Evolutionary conservation across 2,113 vertebrate species (phyloP).

Genomic region (Lepisosteus oculatus): DNA sequence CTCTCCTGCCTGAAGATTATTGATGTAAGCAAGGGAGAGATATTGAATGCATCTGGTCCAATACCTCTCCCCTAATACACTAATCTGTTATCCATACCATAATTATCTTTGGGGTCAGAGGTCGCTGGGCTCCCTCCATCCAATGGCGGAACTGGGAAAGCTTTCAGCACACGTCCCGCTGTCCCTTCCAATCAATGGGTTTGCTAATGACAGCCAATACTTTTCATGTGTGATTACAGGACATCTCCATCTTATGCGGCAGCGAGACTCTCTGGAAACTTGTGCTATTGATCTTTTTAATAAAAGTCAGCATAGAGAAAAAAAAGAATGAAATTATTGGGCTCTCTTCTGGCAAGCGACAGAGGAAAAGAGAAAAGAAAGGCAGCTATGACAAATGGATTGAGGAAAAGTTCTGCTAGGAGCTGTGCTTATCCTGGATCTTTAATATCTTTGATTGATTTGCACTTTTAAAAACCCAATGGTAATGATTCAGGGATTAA

Average conservation of each 20-base stretch:
- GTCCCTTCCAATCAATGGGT: constrained; percentile 72
- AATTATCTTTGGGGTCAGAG: constrained; percentile 72
- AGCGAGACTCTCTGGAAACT: constrained; percentile 82
- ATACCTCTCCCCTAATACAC: constrained; percentile 61
- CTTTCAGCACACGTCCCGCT: constrained; percentile 52
- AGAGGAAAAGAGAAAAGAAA: constrained; percentile 3
- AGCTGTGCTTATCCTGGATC: not conserved
- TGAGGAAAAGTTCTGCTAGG: not conserved
- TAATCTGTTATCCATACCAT: constrained; percentile 73
- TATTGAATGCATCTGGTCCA: constrained; percentile 53
- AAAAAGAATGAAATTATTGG: constrained; percentile 79
- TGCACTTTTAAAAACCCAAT: constrained; percentile 4
- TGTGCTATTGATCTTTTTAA: constrained; percentile 83
- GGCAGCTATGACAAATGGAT: constrained; percentile 24
- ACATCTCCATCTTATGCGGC: constrained; percentile 77
- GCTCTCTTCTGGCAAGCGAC: constrained; percentile 18
- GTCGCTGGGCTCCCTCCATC: constrained; percentile 58
- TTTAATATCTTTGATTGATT: constrained; percentile 17
- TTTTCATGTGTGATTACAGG: constrained; percentile 82
- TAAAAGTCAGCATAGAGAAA: constrained; percentile 71
- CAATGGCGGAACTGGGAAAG: constrained; percentile 64
- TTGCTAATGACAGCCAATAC: constrained; percentile 80
- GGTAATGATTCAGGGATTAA: not conserved
- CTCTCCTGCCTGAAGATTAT: constrained; percentile 20
- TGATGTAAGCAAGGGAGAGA: not conserved